Conservation (phyloP, 2,113 vertebrate genomes). For the Elgaria multicarinata region DNA sequence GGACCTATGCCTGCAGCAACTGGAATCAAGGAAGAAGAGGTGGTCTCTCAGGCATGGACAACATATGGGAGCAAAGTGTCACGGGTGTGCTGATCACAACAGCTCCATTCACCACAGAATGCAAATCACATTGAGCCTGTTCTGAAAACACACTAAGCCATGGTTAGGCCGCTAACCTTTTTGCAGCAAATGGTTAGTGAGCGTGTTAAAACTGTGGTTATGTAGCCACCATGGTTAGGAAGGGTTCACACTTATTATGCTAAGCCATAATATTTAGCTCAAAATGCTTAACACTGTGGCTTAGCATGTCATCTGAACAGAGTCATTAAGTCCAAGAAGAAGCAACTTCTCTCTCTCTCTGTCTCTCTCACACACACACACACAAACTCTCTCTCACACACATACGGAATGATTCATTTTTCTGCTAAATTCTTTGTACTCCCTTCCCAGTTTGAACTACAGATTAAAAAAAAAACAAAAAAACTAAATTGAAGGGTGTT, state of each 20-base stretch:
- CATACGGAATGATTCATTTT: neutral
- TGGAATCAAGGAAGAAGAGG: constrained; percentile 41
- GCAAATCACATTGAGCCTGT: neutral
- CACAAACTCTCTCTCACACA: neutral
- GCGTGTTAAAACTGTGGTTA: too few relatives aligned
- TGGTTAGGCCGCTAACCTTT: too few relatives aligned
- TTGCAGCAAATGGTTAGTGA: too few relatives aligned
- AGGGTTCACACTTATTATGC: too few relatives aligned
- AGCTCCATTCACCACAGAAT: neutral
- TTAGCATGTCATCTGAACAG: too few relatives aligned
- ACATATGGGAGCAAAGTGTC: neutral
- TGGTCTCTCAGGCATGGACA: neutral
- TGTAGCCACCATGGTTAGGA: too few relatives aligned
- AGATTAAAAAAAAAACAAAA: neutral
- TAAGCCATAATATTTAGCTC: too few relatives aligned
- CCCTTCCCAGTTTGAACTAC: neutral
- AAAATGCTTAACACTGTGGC: too few relatives aligned
- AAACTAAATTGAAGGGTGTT: neutral
- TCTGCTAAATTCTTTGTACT: neutral
- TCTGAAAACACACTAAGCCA: too few relatives aligned
- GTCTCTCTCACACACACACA: too few relatives aligned
- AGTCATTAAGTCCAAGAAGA: neutral
- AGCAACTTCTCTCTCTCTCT: neutral
- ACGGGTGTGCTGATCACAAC: neutral
- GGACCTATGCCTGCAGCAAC: constrained; percentile 78